Evolutionary conservation across 2,113 vertebrate genomes (phyloP).

Genomic region (Oryzias javanicus): DNA sequence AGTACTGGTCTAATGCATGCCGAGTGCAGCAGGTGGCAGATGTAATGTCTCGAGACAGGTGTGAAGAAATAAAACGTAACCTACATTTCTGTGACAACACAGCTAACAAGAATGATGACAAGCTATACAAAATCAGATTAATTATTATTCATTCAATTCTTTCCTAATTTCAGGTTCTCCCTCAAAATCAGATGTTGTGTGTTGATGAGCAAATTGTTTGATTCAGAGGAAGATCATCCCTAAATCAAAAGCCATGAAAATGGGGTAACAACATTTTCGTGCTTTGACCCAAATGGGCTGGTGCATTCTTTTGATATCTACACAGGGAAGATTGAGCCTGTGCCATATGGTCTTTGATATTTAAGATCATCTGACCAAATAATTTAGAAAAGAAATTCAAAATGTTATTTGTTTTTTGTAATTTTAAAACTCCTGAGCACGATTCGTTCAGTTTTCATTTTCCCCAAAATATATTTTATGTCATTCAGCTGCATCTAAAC

Average conservation of each 20-base stretch:
- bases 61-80: conserved; percentile 16
- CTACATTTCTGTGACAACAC: conserved; percentile 1
- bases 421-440: too few relatives aligned
- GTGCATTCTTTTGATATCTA: conserved; percentile 31
- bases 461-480: too few relatives aligned
- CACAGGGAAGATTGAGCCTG: conserved; percentile 10
- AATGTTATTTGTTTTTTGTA: too few relatives aligned
- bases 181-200: conserved; percentile 21
- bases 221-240: conserved; percentile 21
- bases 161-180: conserved; percentile 11
- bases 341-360: not conserved
- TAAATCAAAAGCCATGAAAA: conserved; percentile 19
- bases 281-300: conserved; percentile 20
- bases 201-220: conserved; percentile 6
- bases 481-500: too few relatives aligned
- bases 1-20: conserved; percentile 22
- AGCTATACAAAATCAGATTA: conserved; percentile 18
- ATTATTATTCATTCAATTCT: conserved; percentile 19
- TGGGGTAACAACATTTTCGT: conserved; percentile 26
- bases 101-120: conserved; percentile 6
- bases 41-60: conserved; percentile 15
- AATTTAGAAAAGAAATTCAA: too few relatives aligned
- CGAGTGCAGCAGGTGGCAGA: conserved; percentile 21
- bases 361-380: too few relatives aligned
- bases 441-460: too few relatives aligned